Evolutionary conservation across 53 echinoderm and acorn worm genomes (phyloP), one percentile per base, ranked within the genome.

Genomic region (Paelopatides confundens): DNA sequence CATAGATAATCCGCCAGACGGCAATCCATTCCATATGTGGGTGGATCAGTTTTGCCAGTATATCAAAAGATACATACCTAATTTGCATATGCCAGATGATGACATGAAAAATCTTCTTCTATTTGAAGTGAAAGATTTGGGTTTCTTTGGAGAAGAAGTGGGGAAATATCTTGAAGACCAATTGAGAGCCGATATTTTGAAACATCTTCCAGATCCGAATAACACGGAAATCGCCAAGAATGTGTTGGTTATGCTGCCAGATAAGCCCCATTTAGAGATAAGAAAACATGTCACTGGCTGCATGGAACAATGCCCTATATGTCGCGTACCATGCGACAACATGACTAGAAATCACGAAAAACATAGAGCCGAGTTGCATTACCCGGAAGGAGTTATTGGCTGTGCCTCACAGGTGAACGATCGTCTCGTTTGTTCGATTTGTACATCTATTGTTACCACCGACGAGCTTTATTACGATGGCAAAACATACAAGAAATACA

Each of bases 301-400:
- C 30, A 65, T 37, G 2, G 84, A 63, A 18, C 84, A 83, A 27
- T 83, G 84, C 36, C 84, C 84, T 0, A 64, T 83, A 40, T 83
- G 84, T 43, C 63, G 64, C 39, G 84, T 33, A 26, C 84, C 84
- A 2, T 83, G 84, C 54, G 65, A 83, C 27, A 83, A 64, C 36
- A 65, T 65, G 65, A 83, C 84, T 3, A 21, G 0, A 11, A n/a
- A 83, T 23, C 84, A 83, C 40, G 39, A 83, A 13, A 63, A 63
- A 34, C 84, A 83, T 35, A 63, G 63, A 32, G 84, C 65, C 34
- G 84, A 83, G 12, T 46, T 83, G 12, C 84, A 83, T 33, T 83
- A 63, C n/a, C 84, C 84, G 3, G 84, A 83, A 12, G 84, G 84
- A 9, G 21, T 83, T 14, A 18, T 83, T 36, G 84, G 84, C 2